Conservation (phyloP, 2,797 vertebrate species). For the Hipposideros larvatus region DNA sequence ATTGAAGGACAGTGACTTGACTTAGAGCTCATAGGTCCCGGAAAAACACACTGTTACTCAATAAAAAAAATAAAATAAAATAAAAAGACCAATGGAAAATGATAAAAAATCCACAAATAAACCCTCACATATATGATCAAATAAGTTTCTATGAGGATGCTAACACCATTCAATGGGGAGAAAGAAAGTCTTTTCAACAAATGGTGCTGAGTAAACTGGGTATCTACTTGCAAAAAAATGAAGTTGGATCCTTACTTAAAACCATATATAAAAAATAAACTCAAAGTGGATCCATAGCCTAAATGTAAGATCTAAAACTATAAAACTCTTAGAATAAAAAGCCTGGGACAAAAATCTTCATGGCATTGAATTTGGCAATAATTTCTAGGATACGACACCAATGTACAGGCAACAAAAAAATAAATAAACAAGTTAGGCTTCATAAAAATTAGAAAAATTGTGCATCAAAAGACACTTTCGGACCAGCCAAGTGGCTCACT, state of each 20-base stretch:
- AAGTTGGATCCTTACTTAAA: neutral
- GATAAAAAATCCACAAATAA: neutral
- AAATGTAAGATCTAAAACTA: neutral
- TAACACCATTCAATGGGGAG: neutral
- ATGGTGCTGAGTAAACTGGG: neutral
- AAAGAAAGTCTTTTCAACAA: neutral
- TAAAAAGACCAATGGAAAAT: neutral
- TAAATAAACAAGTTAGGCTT: neutral
- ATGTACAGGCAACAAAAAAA: neutral
- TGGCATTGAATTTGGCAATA: no score
- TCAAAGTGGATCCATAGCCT: neutral
- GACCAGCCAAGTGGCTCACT: no score
- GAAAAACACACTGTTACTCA: no score
- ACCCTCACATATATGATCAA: neutral
- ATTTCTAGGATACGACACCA: no score
- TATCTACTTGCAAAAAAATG: neutral
- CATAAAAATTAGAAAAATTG: neutral
- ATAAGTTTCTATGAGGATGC: neutral
- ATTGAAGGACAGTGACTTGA: no score
- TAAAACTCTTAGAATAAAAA: neutral
- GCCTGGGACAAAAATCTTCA: no score
- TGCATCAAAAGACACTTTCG: neutral
- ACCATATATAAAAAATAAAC: neutral
- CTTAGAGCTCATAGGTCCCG: no score
- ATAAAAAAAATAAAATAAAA: no score